These are phyloP conservation scores for Oxyura jamaicensis DNA, from an alignment of 2,113 vertebrate genomes.

Conservation along the genomic window DNA sequence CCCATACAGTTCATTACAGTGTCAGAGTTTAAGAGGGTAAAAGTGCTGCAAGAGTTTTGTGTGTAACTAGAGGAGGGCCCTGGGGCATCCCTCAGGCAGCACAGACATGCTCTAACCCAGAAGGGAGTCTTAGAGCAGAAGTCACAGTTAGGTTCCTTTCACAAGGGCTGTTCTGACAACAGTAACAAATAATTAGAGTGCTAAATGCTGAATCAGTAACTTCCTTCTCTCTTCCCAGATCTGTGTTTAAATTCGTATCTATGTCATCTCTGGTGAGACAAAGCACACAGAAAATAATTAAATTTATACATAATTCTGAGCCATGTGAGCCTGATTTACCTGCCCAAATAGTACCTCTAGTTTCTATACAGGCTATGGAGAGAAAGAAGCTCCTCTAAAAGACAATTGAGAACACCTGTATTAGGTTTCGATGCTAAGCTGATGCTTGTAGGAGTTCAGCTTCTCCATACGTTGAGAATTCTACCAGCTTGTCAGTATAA, in stretches of 20 bases:
- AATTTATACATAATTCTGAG: not conserved
- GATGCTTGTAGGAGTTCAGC: not conserved
- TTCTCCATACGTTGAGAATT: not conserved
- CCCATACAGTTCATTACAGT: not conserved
- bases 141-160: not conserved
- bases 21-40: not conserved
- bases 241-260: not conserved
- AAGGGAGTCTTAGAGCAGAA: not conserved
- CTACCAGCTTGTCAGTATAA: not conserved
- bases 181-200: slow-evolving; percentile 7
- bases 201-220: not conserved
- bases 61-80: not conserved
- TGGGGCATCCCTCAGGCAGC: not conserved
- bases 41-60: not conserved
- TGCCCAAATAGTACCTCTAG: not conserved
- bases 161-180: not conserved
- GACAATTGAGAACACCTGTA: not conserved
- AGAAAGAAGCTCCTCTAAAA: not conserved
- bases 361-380: not conserved
- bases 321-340: not conserved
- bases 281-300: not conserved
- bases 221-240: not conserved
- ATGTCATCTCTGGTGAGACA: not conserved
- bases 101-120: not conserved
- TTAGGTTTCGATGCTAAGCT: not conserved